These are phyloP conservation scores for Cotesia vestalis DNA, from an alignment of 1,140 invertebrate genomes.

Conservation along the genomic window DNA sequence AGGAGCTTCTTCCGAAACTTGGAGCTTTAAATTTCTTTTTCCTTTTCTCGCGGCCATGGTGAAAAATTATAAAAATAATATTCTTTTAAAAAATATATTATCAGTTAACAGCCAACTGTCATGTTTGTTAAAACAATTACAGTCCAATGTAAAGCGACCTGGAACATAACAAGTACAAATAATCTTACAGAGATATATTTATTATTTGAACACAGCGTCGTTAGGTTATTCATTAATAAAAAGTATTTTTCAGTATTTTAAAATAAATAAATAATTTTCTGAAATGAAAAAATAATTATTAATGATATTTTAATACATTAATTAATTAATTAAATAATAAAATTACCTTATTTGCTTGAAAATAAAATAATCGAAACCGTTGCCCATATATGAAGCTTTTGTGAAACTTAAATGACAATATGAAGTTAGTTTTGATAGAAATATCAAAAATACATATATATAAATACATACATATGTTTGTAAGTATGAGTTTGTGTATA, in stretches of 20 bases:
- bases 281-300: neutral
- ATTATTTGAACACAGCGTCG: constrained; percentile 3
- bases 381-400: constrained; percentile 62
- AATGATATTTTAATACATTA: constrained; percentile 23
- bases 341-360: constrained; percentile 39
- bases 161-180: constrained; percentile 10
- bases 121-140: constrained; percentile 18
- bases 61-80: constrained; percentile 4
- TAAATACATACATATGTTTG: neutral
- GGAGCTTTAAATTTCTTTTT: constrained; percentile 61
- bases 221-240: constrained; percentile 24
- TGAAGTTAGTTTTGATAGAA: constrained; percentile 30
- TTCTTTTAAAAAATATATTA: neutral
- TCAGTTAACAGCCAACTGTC: constrained; percentile 33
- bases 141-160: constrained; percentile 10
- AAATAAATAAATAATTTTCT: constrained; percentile 17
- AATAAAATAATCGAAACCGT: constrained; percentile 47
- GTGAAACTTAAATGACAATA: constrained; percentile 48
- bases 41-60: constrained; percentile 53
- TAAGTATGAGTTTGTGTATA: neutral
- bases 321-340: constrained; percentile 38
- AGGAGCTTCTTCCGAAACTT: constrained; percentile 62
- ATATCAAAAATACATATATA: constrained; percentile 16
- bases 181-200: constrained; percentile 13
- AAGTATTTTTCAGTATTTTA: constrained; percentile 20